Evolutionary conservation across 1,140 invertebrate species (phyloP).

Genomic region (Holotrichia oblita): DNA sequence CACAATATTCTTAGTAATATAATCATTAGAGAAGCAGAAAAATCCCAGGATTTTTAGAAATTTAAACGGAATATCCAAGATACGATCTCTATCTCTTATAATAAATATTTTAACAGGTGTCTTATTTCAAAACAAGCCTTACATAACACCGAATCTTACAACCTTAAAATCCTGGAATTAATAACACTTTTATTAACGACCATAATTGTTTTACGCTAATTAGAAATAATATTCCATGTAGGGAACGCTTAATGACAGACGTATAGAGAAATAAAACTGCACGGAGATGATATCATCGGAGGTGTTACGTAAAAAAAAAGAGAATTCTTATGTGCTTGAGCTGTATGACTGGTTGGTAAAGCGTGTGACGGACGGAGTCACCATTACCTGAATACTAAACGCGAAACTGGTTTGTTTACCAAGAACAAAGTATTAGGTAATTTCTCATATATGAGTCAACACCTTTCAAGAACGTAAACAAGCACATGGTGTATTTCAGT

Average conservation of each 20-base stretch:
- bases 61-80: no score
- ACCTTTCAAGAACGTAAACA: slow-evolving; percentile 15
- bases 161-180: background rate
- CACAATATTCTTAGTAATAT: no score
- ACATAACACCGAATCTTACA: background rate
- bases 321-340: background rate
- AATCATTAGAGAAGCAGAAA: no score
- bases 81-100: no score
- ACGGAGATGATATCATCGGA: slow-evolving; percentile 7
- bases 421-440: slow-evolving; percentile 17
- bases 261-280: background rate
- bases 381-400: slow-evolving; percentile 16
- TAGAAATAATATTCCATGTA: slow-evolving; percentile 3
- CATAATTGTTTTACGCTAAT: background rate
- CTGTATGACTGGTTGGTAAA: background rate
- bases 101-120: no score
- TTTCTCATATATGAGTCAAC: slow-evolving; percentile 17
- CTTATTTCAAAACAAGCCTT: background rate
- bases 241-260: background rate
- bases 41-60: no score
- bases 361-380: background rate
- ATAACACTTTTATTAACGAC: background rate
- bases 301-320: background rate
- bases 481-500: background rate
- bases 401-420: slow-evolving; percentile 19